A percentile compares a stretch with the other conserved stretches of the same genome.
Evolutionary conservation across 2,888 invertebrate genomes (phyloP).

Genomic region (Stramonita haemastoma): DNA sequence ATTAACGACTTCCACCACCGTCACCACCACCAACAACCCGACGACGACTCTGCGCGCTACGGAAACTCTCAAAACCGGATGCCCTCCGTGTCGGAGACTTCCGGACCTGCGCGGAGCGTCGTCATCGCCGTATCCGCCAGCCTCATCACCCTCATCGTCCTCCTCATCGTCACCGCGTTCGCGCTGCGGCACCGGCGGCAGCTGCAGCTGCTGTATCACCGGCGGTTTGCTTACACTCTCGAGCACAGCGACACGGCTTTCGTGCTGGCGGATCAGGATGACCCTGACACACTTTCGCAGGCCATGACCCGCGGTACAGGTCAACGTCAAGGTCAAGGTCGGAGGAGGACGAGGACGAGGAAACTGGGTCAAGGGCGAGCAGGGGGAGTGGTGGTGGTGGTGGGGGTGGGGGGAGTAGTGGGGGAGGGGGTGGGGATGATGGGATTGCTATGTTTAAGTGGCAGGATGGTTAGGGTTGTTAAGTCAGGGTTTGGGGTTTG

Average conservation of each 20-base stretch:
- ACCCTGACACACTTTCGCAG: slow-evolving; percentile 18
- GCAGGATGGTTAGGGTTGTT: not conserved
- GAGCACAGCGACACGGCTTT: slow-evolving; percentile 47
- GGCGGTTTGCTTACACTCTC: slow-evolving; percentile 25
- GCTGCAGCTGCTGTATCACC: slow-evolving; percentile 26
- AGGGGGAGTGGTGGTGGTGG: not conserved
- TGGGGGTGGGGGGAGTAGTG: not conserved
- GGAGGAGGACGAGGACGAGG: too few relatives aligned
- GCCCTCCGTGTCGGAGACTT: slow-evolving; percentile 39
- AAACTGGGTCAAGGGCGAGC: not conserved
- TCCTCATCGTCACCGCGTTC: slow-evolving; percentile 37
- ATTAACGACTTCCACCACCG: not conserved
- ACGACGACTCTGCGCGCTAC: slow-evolving; percentile 3
- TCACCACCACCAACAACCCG: not conserved
- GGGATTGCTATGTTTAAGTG: not conserved
- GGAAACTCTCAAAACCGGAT: slow-evolving; percentile 30
- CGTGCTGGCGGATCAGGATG: slow-evolving; percentile 45
- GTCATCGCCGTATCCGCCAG: slow-evolving; percentile 47
- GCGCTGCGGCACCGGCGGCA: slow-evolving; percentile 20
- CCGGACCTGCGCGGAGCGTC: slow-evolving; percentile 34
- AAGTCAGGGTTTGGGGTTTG: not conserved
- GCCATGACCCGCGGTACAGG: not conserved
- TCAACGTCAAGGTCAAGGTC: not conserved
- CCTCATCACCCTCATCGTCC: slow-evolving; percentile 46
- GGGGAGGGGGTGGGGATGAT: not conserved